phyloP scores from a whole-genome alignment of 1,140 invertebrate genomes.

The Bombus ignitus region DNA sequence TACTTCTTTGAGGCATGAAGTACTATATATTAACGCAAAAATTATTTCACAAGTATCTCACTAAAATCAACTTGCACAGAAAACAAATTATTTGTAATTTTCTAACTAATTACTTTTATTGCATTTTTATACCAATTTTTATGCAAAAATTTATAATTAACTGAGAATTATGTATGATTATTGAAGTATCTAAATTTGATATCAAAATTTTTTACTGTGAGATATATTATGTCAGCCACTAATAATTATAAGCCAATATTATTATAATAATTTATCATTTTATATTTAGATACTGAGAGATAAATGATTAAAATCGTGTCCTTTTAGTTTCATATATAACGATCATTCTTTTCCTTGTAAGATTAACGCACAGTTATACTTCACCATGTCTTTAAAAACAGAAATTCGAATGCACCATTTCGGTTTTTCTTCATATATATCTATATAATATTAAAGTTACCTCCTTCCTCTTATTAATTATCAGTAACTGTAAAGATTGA shows the following conservation, averaged over 20 bases:
- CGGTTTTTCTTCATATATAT: slow-evolving; percentile 16
- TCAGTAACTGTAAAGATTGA: slow-evolving; percentile 56
- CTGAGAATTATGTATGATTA: slow-evolving; percentile 22
- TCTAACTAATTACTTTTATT: slow-evolving; percentile 10
- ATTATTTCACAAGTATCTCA: slow-evolving; percentile 22
- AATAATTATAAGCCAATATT: slow-evolving; percentile 46
- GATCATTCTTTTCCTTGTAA: neutral
- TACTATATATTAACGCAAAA: slow-evolving; percentile 38
- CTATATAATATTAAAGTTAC: slow-evolving; percentile 15
- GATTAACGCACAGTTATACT: slow-evolving; percentile 9
- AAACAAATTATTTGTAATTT: neutral
- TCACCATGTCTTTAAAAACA: slow-evolving; percentile 7
- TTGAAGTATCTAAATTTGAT: slow-evolving; percentile 41
- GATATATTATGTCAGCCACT: slow-evolving; percentile 14
- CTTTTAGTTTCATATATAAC: slow-evolving; percentile 11
- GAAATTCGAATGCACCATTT: slow-evolving; percentile 9
- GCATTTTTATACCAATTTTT: neutral
- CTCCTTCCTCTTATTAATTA: slow-evolving; percentile 55
- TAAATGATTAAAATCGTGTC: slow-evolving; percentile 16
- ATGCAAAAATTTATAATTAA: slow-evolving; percentile 8
- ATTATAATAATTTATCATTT: slow-evolving; percentile 44
- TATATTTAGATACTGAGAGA: slow-evolving; percentile 25
- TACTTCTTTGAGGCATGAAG: neutral
- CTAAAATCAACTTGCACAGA: slow-evolving; percentile 19
- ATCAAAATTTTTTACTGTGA: slow-evolving; percentile 17